Base-by-base conservation (phyloP, 64 coral and sea anemone species). In the Stichodactyla helianthus region DNA sequence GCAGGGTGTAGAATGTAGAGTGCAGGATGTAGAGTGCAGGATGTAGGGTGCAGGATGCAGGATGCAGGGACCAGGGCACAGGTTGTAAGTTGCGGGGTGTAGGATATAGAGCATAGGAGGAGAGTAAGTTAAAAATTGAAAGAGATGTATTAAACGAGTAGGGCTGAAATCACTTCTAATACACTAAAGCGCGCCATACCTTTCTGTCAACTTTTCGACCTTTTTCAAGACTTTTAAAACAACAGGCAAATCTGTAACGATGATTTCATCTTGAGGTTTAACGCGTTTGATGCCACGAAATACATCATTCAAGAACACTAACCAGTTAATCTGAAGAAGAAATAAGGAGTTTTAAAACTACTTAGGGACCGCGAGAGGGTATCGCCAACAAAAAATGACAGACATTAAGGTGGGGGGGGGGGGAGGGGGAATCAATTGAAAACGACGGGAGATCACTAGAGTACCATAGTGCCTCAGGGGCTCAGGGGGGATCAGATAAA, bases 321-420 rank as follows among this genome's bases (percentile, higher is more conserved):
- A 10, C 83, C 83, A 84, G 55, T 84, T 55, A 10, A 84, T 27
- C 83, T 84, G 59, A 23, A 84, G 53, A 35, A 51, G 6, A 31
- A 35, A 60, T 22, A 18, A 6, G 31, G 31, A 26, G 52, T 44
- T 26, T 23, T 81, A 50, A 15, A 65, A n/a, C 35, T 44, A 44
- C 35, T 44, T 44, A 44, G 35, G 35, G 35, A 44, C 35, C 2
- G 35, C 2, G 35, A 2, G 35, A 44, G 35, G 35, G 35, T 44
- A 44, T 1, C 35, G 4, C 35, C 35, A 44, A 3, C 35, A 44
- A 44, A 44, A 44, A 44, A 3, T 44, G 35, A 44, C 35, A 44
- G 35, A 44, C 1, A 44, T 44, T 44, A 44, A 44, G 35, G 35
- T n/a, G n/a, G n/a, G n/a, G n/a, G n/a, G n/a, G n/a, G n/a, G n/a